Evolutionary conservation across 2,797 vertebrate species (phyloP).

Genomic region (Threskiornis aethiopicus): DNA sequence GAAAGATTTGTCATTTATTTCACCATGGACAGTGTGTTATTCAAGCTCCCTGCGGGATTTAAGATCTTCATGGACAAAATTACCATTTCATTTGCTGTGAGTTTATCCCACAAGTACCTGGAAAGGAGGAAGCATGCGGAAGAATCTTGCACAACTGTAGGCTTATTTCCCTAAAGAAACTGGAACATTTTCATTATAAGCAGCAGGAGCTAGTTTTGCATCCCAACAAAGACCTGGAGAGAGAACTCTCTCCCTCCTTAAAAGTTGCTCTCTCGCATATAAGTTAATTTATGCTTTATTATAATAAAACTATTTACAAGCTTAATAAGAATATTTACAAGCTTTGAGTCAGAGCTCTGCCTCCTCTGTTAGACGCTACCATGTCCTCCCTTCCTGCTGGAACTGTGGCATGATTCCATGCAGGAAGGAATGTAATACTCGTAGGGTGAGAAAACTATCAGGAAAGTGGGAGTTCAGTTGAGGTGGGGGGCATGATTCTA

Average conservation of each 20-base stretch:
- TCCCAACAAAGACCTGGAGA: not conserved
- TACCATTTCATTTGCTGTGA: not conserved
- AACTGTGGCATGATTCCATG: not conserved
- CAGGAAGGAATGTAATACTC: not conserved
- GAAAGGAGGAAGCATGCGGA: not conserved
- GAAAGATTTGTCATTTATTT: not conserved
- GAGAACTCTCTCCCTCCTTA: not conserved
- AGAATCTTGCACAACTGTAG: not conserved
- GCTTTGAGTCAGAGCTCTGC: not conserved
- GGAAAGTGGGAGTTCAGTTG: not conserved
- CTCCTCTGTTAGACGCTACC: not conserved
- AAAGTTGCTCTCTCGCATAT: not conserved
- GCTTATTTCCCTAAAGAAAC: not conserved
- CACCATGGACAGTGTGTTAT: not conserved
- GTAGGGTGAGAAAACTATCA: not conserved
- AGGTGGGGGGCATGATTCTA: rapidly evolving
- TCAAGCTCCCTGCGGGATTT: not conserved
- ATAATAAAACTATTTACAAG: not conserved
- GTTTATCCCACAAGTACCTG: not conserved
- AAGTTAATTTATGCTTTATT: not conserved
- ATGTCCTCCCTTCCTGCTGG: not conserved
- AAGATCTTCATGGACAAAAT: not conserved
- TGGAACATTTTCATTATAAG: not conserved
- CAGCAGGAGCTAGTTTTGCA: not conserved
- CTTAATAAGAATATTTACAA: not conserved